Evolutionary conservation across 2,797 vertebrate species (phyloP).

Genomic region (Lacerta viridis): DNA sequence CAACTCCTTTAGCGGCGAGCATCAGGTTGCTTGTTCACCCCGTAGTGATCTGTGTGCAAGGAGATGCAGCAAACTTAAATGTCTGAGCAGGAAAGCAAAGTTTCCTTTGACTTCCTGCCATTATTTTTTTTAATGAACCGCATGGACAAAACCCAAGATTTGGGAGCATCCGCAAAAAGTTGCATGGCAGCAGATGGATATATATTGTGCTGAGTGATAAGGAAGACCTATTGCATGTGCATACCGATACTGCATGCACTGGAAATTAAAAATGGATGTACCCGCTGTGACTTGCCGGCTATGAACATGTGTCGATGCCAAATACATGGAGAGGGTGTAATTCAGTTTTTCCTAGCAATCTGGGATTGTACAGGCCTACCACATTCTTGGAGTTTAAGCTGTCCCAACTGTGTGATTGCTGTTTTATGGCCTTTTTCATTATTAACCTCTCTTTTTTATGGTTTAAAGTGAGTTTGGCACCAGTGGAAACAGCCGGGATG

Average conservation of each 20-base stretch:
- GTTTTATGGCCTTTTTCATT: slow-evolving; percentile 13
- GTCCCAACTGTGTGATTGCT: slow-evolving; percentile 15
- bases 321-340: slow-evolving; percentile 34
- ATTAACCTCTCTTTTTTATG: neutral
- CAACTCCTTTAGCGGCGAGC: neutral
- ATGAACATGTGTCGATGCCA: neutral
- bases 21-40: neutral
- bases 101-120: neutral
- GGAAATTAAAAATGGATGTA: neutral
- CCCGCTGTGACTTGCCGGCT: neutral
- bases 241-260: neutral
- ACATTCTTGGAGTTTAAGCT: slow-evolving; percentile 15
- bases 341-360: slow-evolving; percentile 68
- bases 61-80: neutral
- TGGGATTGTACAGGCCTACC: slow-evolving; percentile 40
- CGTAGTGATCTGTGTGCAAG: neutral
- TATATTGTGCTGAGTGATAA: too few relatives aligned
- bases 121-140: too few relatives aligned
- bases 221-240: neutral
- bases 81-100: neutral
- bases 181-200: neutral
- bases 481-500: neutral
- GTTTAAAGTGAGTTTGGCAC: slow-evolving; percentile 25
- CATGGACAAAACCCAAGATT: neutral
- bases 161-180: neutral